A percentile compares a stretch with the other conserved stretches of the same genome.
Conservation (phyloP, 2,797 vertebrate genomes). For the Huso huso region DNA sequence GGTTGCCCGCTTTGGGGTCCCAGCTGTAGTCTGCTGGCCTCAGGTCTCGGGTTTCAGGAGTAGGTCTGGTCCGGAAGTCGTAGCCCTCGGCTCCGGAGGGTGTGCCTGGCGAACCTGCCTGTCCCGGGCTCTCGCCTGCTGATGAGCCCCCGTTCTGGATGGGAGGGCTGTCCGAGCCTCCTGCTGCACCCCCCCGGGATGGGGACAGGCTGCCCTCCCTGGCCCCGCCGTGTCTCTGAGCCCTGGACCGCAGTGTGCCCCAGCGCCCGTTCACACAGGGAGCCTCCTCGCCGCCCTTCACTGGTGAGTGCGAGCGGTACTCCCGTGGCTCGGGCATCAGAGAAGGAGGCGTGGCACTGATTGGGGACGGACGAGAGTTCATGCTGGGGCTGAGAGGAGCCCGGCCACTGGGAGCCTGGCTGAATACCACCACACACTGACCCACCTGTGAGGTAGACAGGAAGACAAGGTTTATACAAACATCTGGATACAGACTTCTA, state of each 20-base stretch:
- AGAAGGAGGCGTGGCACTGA: conserved; percentile 86
- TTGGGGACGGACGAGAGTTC: conserved; percentile 93
- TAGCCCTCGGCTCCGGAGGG: conserved; percentile 47
- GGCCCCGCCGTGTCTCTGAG: conserved; percentile 67
- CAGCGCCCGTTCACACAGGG: conserved; percentile 95
- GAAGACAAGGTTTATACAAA: background rate
- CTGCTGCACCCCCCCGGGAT: conserved; percentile 49
- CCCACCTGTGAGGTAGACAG: conserved; percentile 68
- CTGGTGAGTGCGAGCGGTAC: conserved; percentile 83
- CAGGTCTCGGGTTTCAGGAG: conserved; percentile 44
- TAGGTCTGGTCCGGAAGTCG: conserved; percentile 44
- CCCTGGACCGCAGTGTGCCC: conserved; percentile 85
- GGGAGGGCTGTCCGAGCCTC: conserved; percentile 69
- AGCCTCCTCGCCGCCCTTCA: conserved; percentile 76
- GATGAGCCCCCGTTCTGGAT: conserved; percentile 80
- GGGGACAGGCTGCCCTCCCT: conserved; percentile 87
- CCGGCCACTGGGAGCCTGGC: conserved; percentile 89
- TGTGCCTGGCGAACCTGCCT: conserved; percentile 66
- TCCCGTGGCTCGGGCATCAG: conserved; percentile 78
- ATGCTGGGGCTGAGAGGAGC: conserved; percentile 93
- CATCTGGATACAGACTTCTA: no score
- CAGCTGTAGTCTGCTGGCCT: conserved; percentile 70
- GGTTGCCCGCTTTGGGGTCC: conserved; percentile 65
- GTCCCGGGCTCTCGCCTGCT: conserved; percentile 78
- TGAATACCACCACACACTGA: conserved; percentile 95